Evolutionary conservation across 2,888 invertebrate species (phyloP), one percentile per base, ranked within the genome.

Genomic region (Meandrusa payeni): DNA sequence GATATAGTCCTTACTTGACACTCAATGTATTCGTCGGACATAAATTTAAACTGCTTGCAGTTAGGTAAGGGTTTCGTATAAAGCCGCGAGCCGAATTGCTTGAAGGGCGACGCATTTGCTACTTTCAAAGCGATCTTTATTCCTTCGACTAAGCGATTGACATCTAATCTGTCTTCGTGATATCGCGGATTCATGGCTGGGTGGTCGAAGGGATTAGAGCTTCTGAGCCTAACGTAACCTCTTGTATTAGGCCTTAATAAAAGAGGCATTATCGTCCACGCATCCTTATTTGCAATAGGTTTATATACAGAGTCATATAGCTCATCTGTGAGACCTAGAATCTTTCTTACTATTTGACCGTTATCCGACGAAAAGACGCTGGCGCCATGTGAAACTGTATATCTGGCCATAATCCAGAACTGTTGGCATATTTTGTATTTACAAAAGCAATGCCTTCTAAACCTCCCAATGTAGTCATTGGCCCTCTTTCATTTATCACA

Each of bases 341-440:
- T 93, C 81, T 95, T 91, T 69, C 91, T 83, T 0, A 94, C 92
- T 64, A 95, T 87, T 37, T 91, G 90, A 0, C 94, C 93, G 41
- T 91, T 92, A 63, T 95, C 95, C 0, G 95, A 95, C 44, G 93
- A 93, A 24, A 95, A 92, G 94, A 95, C 0, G 97, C 95, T 1
- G 97, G 96, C 1, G 96, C 96, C 93, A 97, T 96, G 64, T 97
- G 97, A 59, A 97, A 95, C 60, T 97, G 96, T 29, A 97, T 92
- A 59, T 97, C 97, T 0, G 97, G 97, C 91, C 94, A 95, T 49
- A 93, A 90, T 1, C 92, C 91, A 1, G 93, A 91, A 33, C 88
- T 83, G 61, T 96, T 96, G 0, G 95, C 95, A 56, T 92, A 94
- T 48, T 92, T 93, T 0, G 97, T 96, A 55, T 95, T 95, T 0